Evolutionary conservation across 2,888 invertebrate species (phyloP).

Genomic region (Steinernema carpocapsae): DNA sequence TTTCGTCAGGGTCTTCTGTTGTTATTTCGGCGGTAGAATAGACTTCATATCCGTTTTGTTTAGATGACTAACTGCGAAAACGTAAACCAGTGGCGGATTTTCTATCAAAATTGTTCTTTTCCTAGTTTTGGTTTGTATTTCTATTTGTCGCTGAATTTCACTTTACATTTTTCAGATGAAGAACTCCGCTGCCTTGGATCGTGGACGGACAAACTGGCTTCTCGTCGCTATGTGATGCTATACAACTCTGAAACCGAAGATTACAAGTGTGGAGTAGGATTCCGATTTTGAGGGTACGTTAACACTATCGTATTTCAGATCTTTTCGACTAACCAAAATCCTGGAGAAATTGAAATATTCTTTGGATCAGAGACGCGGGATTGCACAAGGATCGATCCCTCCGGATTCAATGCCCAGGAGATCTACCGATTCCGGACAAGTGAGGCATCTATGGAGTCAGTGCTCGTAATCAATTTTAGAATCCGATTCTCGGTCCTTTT

Average conservation of each 20-base stretch:
- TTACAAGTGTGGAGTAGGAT: conserved; percentile 54
- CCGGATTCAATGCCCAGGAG: background rate
- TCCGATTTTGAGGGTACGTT: background rate
- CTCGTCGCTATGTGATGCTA: conserved; percentile 46
- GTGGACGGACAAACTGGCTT: conserved; percentile 39
- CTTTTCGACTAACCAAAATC: background rate
- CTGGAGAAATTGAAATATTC: background rate
- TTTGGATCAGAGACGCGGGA: background rate
- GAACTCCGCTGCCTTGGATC: conserved; percentile 50
- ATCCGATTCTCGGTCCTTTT: conserved; percentile 40
- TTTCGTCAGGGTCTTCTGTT: conserved; percentile 48
- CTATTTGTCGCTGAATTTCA: background rate
- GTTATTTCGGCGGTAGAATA: background rate
- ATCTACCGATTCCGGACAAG: conserved; percentile 37
- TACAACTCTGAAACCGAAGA: conserved; percentile 56
- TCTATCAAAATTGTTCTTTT: conserved; percentile 57
- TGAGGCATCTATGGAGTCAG: background rate
- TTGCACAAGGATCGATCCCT: conserved; percentile 6
- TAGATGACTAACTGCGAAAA: conserved; percentile 54
- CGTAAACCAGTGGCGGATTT: conserved; percentile 44
- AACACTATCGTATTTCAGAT: background rate
- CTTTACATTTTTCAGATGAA: conserved; percentile 43
- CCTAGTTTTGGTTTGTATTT: conserved; percentile 51
- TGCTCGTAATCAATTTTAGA: conserved; percentile 26
- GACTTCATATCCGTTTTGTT: conserved; percentile 30